Evolutionary conservation across 1,140 invertebrate genomes (phyloP), one percentile per base, ranked within the genome.

Genomic region (Glossosoma conforme): DNA sequence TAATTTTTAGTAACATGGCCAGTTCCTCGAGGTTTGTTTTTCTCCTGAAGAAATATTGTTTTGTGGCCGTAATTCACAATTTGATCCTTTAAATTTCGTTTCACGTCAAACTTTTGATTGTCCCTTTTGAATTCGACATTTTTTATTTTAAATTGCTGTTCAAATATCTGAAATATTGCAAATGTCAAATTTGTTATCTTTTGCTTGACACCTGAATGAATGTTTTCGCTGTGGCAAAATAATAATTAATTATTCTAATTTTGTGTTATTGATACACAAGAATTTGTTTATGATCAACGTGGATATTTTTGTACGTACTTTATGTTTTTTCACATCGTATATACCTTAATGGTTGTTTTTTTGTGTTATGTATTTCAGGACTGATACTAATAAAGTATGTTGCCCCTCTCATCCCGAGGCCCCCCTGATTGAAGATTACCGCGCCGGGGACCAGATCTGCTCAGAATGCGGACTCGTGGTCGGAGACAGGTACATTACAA

Each of bases 361-460:
- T 11, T 11, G n/a, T 33, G 15, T n/a, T n/a, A n/a, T n/a, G 15
- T 5, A 11, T 80, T 78, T 62, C 60, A 85, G 83, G 68, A 75
- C 78, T 60, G 79, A 83, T 56, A 73, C 82, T 22, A 89, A 87
- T 63, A 88, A 83, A 71, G 80, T 97, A 56, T 86, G 84, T 61
- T 98, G 96, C 69, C 86, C 85, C 65, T 83, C 89, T 57, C 97
- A 99, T 78, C 97, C 97, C 58, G 93, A 98, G 71, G 91, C 94
- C 44, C 81, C 86, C 38, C 76, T 99, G 14, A 91, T 99, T 59
- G 97, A 99, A 74, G 97, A 99, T 74, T 97, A 98, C 67, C 79
- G 96, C 65, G 97, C 97, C 58, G 97, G 97, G 14, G 97, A 99
- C 74, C 91, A 97, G 79, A 97, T 99, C 64, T 99, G 97, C 75